Percentiles rank a stretch among this genome's conserved stretches.
Evolutionary conservation across 92 coral and sea anemone species (phyloP).

Genomic region (Parazoanthus atlanticus): DNA sequence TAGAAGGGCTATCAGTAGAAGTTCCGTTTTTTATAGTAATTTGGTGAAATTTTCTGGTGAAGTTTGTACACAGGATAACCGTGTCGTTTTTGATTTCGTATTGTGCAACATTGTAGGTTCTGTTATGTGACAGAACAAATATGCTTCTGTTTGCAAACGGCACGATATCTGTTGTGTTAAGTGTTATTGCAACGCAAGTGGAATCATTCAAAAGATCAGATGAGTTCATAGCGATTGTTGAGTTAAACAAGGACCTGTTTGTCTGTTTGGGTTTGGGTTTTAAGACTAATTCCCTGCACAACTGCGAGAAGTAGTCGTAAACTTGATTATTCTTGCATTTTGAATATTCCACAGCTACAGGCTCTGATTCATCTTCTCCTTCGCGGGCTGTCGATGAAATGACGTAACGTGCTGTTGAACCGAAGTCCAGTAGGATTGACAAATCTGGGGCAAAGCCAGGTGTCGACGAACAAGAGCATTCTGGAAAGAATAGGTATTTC

Average conservation of each 20-base stretch:
- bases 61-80: conserved; percentile 46
- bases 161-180: conserved; percentile 3
- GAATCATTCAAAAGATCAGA: not conserved
- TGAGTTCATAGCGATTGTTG: not conserved
- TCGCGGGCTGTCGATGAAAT: not conserved
- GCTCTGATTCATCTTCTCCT: conserved; percentile 24
- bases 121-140: conserved; percentile 30
- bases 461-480: not conserved
- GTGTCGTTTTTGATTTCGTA: conserved; percentile 8
- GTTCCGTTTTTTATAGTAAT: not conserved
- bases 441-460: not conserved
- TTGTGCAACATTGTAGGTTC: conserved; percentile 6
- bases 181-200: not conserved
- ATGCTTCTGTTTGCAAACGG: conserved; percentile 30
- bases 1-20: conserved; percentile 22
- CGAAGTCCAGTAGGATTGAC: conserved; percentile 11
- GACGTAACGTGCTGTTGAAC: conserved; percentile 10
- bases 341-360: not conserved
- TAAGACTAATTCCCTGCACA: conserved; percentile 1
- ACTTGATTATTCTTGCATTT: conserved; percentile 1
- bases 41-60: not conserved
- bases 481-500: not conserved
- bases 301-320: conserved; percentile 21
- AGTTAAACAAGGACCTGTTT: not conserved
- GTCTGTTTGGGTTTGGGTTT: not conserved